Percentiles rank a stretch among this genome's conserved stretches.
Conservation (phyloP, 2,797 vertebrate genomes). For the Channallabes apus region DNA sequence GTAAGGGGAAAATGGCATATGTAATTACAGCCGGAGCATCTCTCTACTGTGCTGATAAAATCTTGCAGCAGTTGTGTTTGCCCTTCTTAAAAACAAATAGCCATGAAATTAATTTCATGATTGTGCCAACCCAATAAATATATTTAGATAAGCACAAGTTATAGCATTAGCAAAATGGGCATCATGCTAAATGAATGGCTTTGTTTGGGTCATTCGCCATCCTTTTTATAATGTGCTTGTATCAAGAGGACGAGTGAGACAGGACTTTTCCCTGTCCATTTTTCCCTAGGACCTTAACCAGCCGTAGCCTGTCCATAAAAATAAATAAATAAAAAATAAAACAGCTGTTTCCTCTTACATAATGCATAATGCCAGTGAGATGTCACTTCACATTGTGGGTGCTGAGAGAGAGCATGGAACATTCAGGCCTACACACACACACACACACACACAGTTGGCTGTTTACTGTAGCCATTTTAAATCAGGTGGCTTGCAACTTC, state of each 20-base stretch:
- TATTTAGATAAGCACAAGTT: conserved; percentile 55
- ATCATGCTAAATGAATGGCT: conserved; percentile 29
- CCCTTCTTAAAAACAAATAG: conserved; percentile 61
- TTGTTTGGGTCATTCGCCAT: conserved; percentile 12
- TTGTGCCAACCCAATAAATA: conserved; percentile 63
- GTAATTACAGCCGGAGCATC: conserved; percentile 71
- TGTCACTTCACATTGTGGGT: conserved; percentile 76
- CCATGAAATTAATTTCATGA: conserved; percentile 72
- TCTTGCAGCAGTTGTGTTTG: conserved; percentile 62
- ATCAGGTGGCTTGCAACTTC: conserved; percentile 50
- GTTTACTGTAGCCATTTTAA: conserved; percentile 44
- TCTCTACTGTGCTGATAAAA: conserved; percentile 68
- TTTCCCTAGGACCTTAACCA: conserved; percentile 61
- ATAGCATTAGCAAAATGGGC: conserved; percentile 1
- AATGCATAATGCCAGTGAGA: conserved; percentile 77
- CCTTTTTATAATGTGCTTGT: not conserved
- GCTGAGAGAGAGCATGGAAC: conserved; percentile 62
- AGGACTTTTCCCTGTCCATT: conserved; percentile 37
- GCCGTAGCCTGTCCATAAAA: conserved; percentile 57
- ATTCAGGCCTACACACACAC: conserved; percentile 19
- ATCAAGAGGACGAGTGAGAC: not conserved
- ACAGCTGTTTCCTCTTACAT: conserved; percentile 79
- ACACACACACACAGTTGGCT: conserved; percentile 34
- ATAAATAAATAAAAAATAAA: conserved; percentile 52
- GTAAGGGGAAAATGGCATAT: conserved; percentile 67